Percentiles rank a stretch among this genome's conserved stretches.
phyloP scores from a whole-genome alignment of 2,888 invertebrate genomes.

The Girardia tigrina region DNA sequence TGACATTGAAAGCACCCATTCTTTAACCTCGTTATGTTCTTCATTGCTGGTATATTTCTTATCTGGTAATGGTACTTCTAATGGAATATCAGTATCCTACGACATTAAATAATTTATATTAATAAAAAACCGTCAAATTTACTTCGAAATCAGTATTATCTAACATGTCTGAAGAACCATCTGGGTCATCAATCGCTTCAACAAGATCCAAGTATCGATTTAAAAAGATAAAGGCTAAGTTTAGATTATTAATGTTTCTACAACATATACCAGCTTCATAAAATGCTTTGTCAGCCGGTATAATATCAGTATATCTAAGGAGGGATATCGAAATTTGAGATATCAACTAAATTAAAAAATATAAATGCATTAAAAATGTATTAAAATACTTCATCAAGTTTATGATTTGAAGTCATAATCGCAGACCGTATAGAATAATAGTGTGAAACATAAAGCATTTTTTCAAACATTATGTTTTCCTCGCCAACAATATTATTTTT shows the following conservation, averaged over 20 bases:
- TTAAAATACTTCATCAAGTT: background rate
- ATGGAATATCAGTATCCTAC: conserved; percentile 76
- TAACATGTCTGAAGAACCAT: conserved; percentile 55
- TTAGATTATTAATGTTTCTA: conserved; percentile 54
- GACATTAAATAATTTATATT: background rate
- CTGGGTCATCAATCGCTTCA: conserved; percentile 58
- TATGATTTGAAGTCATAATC: background rate
- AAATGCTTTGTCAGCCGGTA: conserved; percentile 80
- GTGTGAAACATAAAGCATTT: conserved; percentile 59
- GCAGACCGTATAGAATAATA: conserved; percentile 63
- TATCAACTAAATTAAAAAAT: background rate
- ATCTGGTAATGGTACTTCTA: conserved; percentile 66
- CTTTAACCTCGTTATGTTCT: conserved; percentile 28
- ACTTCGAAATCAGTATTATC: conserved; percentile 59
- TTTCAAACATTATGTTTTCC: conserved; percentile 41
- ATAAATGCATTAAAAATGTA: background rate
- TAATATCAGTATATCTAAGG: conserved; percentile 71
- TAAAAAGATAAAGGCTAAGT: conserved; percentile 85
- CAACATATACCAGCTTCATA: conserved; percentile 58
- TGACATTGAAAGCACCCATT: conserved; percentile 82
- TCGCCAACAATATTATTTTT: background rate
- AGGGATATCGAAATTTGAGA: conserved; percentile 62
- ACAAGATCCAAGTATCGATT: conserved; percentile 88
- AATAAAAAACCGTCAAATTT: background rate
- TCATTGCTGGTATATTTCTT: conserved; percentile 52